These are phyloP conservation scores for Nipponia nippon DNA, from an alignment of 2,113 vertebrate species.

Conservation along the genomic window DNA sequence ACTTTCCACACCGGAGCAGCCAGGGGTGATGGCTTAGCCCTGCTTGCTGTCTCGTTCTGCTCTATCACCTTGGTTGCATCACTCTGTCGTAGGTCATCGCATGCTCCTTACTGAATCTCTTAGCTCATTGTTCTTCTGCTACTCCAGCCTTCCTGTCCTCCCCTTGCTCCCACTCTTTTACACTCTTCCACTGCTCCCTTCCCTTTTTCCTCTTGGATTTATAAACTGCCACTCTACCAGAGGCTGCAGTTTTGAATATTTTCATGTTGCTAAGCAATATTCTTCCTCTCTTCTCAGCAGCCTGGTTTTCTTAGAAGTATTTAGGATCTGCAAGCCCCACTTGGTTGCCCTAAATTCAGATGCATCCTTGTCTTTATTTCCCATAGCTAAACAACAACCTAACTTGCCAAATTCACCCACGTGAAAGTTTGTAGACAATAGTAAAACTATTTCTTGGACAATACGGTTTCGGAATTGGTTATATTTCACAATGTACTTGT, in stretches of 20 bases:
- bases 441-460: background rate
- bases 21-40: background rate
- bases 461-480: background rate
- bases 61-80: background rate
- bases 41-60: background rate
- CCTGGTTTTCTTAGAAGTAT: background rate
- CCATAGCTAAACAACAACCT: background rate
- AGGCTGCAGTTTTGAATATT: background rate
- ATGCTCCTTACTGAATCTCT: background rate
- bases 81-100: background rate
- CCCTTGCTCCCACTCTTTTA: background rate
- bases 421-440: background rate
- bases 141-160: accelerated
- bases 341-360: background rate
- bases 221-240: background rate
- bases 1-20: background rate
- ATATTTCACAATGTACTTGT: background rate
- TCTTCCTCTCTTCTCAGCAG: background rate
- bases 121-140: background rate
- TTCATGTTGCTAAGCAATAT: background rate
- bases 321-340: background rate
- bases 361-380: background rate
- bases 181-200: background rate
- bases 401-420: background rate
- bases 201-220: background rate